A percentile compares a stretch with the other conserved stretches of the same genome.
Evolutionary conservation across 64 coral and sea anemone species (phyloP).

Genomic region (Catalaphyllia jardinei): DNA sequence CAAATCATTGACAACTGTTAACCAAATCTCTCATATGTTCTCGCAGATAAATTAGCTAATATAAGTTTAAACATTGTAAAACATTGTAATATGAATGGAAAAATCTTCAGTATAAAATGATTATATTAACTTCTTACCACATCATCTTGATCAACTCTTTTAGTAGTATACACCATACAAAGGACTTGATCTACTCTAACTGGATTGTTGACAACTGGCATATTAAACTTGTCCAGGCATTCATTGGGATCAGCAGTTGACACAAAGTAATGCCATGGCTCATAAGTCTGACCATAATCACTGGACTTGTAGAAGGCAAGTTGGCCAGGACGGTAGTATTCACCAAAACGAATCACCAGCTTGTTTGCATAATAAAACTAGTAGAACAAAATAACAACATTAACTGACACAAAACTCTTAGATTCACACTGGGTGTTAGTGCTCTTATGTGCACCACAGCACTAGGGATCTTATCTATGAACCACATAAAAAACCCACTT

Average conservation of each 20-base stretch:
- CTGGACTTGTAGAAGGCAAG: slow-evolving; percentile 84
- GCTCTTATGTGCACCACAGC: no score
- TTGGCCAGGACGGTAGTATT: slow-evolving; percentile 82
- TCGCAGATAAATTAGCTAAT: no score
- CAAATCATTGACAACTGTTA: no score
- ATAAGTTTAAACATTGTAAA: neutral
- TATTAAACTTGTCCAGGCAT: slow-evolving; percentile 69
- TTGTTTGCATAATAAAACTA: slow-evolving; percentile 83
- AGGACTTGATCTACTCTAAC: slow-evolving; percentile 56
- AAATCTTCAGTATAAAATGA: neutral
- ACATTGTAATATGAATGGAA: neutral
- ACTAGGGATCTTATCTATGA: no score
- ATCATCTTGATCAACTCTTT: neutral
- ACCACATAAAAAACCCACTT: no score
- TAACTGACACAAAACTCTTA: neutral
- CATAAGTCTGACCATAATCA: slow-evolving; percentile 51
- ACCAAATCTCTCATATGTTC: no score
- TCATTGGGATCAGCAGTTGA: slow-evolving; percentile 33
- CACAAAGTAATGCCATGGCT: slow-evolving; percentile 87
- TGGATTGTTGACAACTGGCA: slow-evolving; percentile 12
- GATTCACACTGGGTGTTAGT: neutral
- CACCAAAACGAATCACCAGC: slow-evolving; percentile 81
- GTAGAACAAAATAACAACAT: slow-evolving; percentile 17
- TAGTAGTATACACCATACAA: slow-evolving; percentile 63
- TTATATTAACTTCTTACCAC: neutral